These are phyloP conservation scores for Apostichopus leukothele DNA, from an alignment of 53 echinoderm and acorn worm species.

Conservation along the genomic window DNA sequence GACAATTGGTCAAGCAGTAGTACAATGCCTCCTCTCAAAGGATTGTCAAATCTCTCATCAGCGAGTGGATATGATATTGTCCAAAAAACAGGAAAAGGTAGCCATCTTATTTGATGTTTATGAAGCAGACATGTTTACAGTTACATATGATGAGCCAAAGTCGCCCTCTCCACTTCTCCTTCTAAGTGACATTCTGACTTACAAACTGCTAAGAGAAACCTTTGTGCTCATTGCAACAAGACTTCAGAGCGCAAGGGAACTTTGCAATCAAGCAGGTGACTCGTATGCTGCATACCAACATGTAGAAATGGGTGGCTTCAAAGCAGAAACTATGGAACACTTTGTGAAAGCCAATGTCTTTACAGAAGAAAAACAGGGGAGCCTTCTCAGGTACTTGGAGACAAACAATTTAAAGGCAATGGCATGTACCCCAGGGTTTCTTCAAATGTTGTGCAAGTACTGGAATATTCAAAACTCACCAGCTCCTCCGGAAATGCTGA, in stretches of 20 bases:
- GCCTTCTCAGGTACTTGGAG: slow-evolving; percentile 23
- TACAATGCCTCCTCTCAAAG: neutral
- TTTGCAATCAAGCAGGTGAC: neutral
- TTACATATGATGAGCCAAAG: neutral
- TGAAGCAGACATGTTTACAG: neutral
- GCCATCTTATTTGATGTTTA: slow-evolving; percentile 19
- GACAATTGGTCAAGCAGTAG: slow-evolving; percentile 28
- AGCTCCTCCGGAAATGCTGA: neutral
- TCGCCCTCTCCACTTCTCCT: neutral
- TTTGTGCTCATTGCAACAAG: slow-evolving; percentile 29
- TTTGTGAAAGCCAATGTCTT: neutral
- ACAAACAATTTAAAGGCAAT: slow-evolving; percentile 24
- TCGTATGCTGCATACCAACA: slow-evolving; percentile 17
- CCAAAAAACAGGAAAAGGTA: neutral
- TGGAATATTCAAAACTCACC: slow-evolving; percentile 9
- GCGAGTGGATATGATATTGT: neutral
- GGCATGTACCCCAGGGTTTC: slow-evolving; percentile 7
- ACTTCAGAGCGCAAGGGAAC: neutral
- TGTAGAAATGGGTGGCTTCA: slow-evolving; percentile 22
- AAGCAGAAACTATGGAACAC: neutral
- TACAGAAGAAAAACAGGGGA: slow-evolving; percentile 25
- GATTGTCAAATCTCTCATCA: neutral
- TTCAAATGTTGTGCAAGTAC: slow-evolving; percentile 14
- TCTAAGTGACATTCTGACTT: slow-evolving; percentile 13
- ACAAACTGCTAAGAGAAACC: neutral